These are phyloP conservation scores for Oreortyx pictus DNA, from an alignment of 2,797 vertebrate species.

Conservation along the genomic window DNA sequence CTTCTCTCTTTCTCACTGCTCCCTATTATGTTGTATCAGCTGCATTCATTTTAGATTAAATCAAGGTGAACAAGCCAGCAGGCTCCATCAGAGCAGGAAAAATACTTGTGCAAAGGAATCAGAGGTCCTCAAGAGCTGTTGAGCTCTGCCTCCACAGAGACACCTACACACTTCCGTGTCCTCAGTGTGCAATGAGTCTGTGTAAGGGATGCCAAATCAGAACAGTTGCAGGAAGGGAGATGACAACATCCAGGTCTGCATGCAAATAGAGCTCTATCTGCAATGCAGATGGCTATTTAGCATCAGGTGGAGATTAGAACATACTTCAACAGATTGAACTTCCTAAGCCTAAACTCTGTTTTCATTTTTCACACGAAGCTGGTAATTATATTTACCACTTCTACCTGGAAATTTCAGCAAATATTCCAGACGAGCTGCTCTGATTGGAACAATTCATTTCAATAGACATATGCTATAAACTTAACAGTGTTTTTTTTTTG, in stretches of 20 bases:
- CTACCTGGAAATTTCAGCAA: conserved; percentile 24
- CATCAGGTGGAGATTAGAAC: conserved; percentile 12
- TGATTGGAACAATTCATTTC: not conserved
- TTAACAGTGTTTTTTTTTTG: not conserved
- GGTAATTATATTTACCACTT: conserved; percentile 25
- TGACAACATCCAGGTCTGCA: not conserved
- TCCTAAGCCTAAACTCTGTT: conserved; percentile 10
- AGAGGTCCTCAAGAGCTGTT: not conserved
- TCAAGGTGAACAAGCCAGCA: conserved; percentile 42
- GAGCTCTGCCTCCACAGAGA: not conserved
- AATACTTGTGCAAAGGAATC: conserved; percentile 3
- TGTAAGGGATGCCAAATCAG: not conserved
- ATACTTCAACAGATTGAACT: conserved; percentile 8
- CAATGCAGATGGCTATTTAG: conserved; percentile 44
- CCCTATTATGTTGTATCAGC: conserved; percentile 47
- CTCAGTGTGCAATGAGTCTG: not conserved
- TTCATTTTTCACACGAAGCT: not conserved
- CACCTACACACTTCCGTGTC: not conserved
- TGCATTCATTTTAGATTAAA: conserved; percentile 41
- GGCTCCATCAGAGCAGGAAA: conserved; percentile 12
- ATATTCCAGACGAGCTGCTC: not conserved
- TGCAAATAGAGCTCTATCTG: conserved; percentile 30
- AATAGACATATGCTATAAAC: not conserved
- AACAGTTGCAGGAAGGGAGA: not conserved
- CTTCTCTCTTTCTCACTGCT: conserved; percentile 37